Evolutionary conservation across 2,888 invertebrate species (phyloP).

Genomic region (Drosophila gaucha): DNA sequence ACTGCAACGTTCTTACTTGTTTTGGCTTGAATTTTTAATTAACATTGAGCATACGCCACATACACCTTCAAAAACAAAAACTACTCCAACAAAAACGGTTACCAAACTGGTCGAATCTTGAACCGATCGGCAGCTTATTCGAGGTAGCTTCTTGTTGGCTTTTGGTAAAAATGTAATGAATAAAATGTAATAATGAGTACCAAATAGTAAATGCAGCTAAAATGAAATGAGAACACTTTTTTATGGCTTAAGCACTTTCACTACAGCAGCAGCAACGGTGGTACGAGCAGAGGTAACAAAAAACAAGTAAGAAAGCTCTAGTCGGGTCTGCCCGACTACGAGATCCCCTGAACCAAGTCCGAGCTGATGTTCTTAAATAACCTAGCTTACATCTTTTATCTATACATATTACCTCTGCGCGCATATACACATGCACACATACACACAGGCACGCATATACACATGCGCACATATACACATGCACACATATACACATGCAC

Average conservation of each 20-base stretch:
- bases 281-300: no score
- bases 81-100: background rate
- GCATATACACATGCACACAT: no score
- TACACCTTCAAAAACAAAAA: conserved; percentile 19
- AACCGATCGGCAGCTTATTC: conserved; percentile 32
- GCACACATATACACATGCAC: no score
- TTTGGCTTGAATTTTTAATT: conserved; percentile 61
- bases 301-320: no score
- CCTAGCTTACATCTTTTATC: no score
- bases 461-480: no score
- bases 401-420: no score
- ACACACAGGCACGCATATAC: no score
- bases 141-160: conserved; percentile 32
- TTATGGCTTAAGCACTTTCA: conserved; percentile 63
- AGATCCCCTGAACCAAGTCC: no score
- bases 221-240: conserved; percentile 59
- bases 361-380: no score
- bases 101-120: conserved; percentile 19
- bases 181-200: no score
- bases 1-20: conserved; percentile 11
- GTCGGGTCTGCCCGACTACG: no score
- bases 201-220: conserved; percentile 45
- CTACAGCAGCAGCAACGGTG: conserved; percentile 25
- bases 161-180: conserved; percentile 47
- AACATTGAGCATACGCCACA: conserved; percentile 63